These are phyloP conservation scores for Bemisia tabaci DNA, from an alignment of 1,140 invertebrate genomes.

Conservation along the genomic window DNA sequence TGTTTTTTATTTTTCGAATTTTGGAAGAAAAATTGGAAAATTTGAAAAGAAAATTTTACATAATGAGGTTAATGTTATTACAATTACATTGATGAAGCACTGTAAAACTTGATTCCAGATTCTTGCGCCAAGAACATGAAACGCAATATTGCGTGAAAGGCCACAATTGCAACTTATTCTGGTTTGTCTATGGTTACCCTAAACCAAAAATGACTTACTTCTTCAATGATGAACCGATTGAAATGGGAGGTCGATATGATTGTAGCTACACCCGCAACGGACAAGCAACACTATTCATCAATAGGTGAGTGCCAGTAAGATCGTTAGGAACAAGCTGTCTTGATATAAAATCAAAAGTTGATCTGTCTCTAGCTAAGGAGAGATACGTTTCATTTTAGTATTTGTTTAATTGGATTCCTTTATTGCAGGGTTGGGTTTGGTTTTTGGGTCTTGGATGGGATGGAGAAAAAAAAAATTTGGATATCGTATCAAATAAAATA, in stretches of 20 bases:
- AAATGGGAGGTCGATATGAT: constrained; percentile 65
- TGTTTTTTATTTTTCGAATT: too few relatives aligned
- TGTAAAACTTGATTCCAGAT: too few relatives aligned
- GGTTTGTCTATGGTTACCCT: constrained; percentile 87
- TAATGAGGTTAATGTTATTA: too few relatives aligned
- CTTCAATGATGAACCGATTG: constrained; percentile 68
- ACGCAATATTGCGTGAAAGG: constrained; percentile 76
- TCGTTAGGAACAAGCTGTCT: too few relatives aligned
- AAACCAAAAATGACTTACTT: constrained; percentile 80
- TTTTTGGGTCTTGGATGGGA: too few relatives aligned
- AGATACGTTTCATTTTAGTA: too few relatives aligned
- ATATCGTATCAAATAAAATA: constrained; percentile 3
- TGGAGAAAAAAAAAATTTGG: too few relatives aligned
- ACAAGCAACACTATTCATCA: constrained; percentile 72
- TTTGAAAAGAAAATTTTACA: too few relatives aligned
- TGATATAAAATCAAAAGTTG: not conserved
- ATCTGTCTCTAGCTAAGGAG: not conserved
- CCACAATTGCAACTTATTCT: constrained; percentile 72
- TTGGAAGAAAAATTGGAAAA: too few relatives aligned
- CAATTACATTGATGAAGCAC: too few relatives aligned
- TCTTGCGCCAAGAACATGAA: constrained; percentile 70
- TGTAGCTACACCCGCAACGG: constrained; percentile 78
- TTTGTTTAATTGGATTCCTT: not conserved
- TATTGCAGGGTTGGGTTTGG: not conserved
- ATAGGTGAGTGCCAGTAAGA: constrained; percentile 57